phyloP scores from a whole-genome alignment of 92 coral and sea anemone species.

The Micromussa lordhowensis region DNA sequence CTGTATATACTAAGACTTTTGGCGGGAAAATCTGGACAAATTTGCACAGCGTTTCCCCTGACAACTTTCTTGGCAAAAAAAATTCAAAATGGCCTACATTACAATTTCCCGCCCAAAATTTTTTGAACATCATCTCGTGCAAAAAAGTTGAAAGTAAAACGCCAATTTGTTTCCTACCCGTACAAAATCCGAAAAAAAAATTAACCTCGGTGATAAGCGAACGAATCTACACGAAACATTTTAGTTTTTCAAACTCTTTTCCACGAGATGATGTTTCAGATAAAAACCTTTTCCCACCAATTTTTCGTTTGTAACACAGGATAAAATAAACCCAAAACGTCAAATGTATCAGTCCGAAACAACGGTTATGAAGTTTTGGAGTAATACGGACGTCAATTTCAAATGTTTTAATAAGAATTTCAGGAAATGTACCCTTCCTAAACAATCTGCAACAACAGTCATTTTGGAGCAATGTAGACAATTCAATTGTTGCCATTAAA shows the following conservation, averaged over 20 bases:
- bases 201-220: too few relatives aligned
- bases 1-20: conserved; percentile 24
- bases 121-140: background rate
- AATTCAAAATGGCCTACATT: background rate
- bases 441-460: background rate
- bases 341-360: background rate
- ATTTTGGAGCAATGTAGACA: too few relatives aligned
- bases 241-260: background rate
- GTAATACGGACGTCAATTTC: background rate
- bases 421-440: background rate
- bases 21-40: conserved; percentile 20
- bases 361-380: too few relatives aligned
- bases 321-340: background rate
- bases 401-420: background rate
- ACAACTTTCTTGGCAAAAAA: conserved; percentile 1
- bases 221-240: background rate
- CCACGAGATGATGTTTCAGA: background rate
- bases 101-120: background rate
- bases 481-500: too few relatives aligned
- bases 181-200: background rate
- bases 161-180: background rate
- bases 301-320: background rate
- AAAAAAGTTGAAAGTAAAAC: background rate
- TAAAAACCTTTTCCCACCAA: background rate
- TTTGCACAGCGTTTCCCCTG: conserved; percentile 25